These are phyloP conservation scores for Bradypus variegatus DNA, from an alignment of 2,797 vertebrate species.

Conservation along the genomic window DNA sequence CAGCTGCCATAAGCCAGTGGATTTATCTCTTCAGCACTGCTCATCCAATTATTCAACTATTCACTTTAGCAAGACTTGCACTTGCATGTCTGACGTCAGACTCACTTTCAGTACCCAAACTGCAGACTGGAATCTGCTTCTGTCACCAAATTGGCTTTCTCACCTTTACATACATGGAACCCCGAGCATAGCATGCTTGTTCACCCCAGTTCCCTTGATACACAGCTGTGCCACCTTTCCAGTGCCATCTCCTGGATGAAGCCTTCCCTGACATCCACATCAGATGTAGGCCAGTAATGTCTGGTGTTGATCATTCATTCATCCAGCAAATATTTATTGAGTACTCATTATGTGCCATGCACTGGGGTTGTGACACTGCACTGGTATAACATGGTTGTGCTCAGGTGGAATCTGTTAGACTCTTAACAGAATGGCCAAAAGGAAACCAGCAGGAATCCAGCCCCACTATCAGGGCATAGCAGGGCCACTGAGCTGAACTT, in stretches of 20 bases:
- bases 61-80: neutral
- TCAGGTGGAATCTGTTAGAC: neutral
- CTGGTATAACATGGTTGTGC: neutral
- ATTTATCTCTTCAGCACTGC: neutral
- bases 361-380: neutral
- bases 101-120: neutral
- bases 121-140: neutral
- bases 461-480: fast-evolving
- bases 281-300: neutral
- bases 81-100: neutral
- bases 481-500: fast-evolving
- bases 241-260: neutral
- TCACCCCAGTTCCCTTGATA: neutral
- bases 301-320: neutral
- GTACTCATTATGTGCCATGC: neutral
- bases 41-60: neutral
- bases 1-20: neutral
- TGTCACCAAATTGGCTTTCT: neutral
- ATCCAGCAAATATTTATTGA: neutral
- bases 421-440: neutral
- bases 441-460: neutral
- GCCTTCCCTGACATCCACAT: neutral
- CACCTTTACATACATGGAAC: fast-evolving
- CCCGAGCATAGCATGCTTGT: neutral
- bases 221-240: neutral